Base-by-base conservation (phyloP, 2,888 invertebrate species). In the Elegia similella region DNA sequence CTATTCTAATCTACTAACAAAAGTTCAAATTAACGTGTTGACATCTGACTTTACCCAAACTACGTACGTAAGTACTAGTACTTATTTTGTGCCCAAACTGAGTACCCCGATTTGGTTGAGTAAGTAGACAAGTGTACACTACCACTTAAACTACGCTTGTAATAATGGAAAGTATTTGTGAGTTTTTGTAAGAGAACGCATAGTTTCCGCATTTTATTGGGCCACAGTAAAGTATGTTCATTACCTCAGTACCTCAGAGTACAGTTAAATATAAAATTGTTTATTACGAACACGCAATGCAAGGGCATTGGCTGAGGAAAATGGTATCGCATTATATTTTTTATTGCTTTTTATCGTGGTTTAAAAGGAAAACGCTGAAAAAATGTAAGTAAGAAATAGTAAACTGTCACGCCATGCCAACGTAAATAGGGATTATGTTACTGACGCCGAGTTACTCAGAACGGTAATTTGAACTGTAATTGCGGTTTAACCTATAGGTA, bases 401-500 rank as follows among this genome's bases (percentile, higher is more conserved):
- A 62, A 64, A 64, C 63, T 71, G 72, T 73, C 80, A 80, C 80
- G 80, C 78, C 60, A 77, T 68, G 67, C 63, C 59, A 68, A 70
- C 65, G 66, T 62, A 70, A 75, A 72, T 72, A 42, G 52, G 62
- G 58, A 55, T 61, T 57, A 52, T 32, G 54, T 42, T 29, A 29
- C 46, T 38, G 7, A 47, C 15, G 44, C 34, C 7, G 12, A 42
- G 42, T 42, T 34, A 30, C 16, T 32, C 48, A 15, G 3, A 44
- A 42, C 32, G 34, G 50, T 7, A 15, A 50, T 50, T 50, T 50
- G 16, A 50, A 15, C 32, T 50, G 15, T 32, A 50, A 50, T 50
- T 50, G 15, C 15, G 6, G 10, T n/a, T 38, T 34, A 12, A 38
- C 30, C 6, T 12, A n/a, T n/a, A n/a, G n/a, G n/a, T n/a, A 38